Conservation (phyloP, 2,888 invertebrate genomes). For the Dolomedes plantarius region DNA sequence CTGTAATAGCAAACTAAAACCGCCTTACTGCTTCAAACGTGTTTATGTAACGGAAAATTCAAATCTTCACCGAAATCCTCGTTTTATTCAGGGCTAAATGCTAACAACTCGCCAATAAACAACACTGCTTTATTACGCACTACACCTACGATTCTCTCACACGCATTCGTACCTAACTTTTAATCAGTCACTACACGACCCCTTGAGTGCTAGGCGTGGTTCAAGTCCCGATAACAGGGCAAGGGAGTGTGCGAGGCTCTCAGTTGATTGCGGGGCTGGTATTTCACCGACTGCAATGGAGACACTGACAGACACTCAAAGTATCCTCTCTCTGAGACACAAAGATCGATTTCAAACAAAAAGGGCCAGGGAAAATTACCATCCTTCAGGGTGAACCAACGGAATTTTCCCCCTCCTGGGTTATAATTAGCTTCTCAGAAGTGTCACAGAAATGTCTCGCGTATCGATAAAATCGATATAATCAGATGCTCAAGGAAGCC, state of each 20-base stretch:
- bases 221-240: background rate
- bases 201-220: conserved; percentile 1
- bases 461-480: background rate
- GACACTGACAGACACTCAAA: background rate
- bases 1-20: no score
- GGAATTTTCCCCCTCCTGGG: background rate
- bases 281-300: background rate
- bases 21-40: no score
- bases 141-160: no score
- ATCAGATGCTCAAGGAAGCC: background rate
- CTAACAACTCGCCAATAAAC: no score
- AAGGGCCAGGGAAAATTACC: background rate
- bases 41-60: no score
- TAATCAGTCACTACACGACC: background rate
- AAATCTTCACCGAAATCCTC: no score
- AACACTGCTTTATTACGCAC: no score
- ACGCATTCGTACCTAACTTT: no score
- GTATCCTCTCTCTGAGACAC: background rate
- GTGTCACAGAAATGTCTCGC: background rate
- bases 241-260: background rate
- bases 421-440: background rate
- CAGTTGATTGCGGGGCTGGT: background rate
- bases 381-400: background rate
- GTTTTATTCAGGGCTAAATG: no score
- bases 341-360: background rate